phyloP scores from a whole-genome alignment of 2,113 vertebrate genomes.

The Triplophysa dalaica region DNA sequence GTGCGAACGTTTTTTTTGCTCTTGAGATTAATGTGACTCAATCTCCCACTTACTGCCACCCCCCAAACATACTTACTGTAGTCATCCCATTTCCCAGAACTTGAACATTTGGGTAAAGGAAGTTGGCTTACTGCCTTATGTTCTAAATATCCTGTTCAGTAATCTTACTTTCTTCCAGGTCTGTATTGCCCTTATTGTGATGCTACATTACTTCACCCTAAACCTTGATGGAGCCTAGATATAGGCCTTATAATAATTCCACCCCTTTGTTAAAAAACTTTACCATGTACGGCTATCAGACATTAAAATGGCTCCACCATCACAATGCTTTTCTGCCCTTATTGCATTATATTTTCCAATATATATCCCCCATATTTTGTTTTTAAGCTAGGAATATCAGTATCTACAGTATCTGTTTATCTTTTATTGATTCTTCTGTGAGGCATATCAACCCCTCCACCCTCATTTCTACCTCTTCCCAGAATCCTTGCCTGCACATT shows the following conservation, averaged over 20 bases:
- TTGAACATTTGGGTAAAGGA: not conserved
- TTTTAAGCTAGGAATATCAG: too few species aligned
- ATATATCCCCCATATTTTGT: too few species aligned
- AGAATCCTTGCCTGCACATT: too few species aligned
- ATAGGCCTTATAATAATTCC: not conserved
- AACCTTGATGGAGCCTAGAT: not conserved
- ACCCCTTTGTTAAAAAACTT: not conserved
- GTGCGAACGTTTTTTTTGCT: not conserved
- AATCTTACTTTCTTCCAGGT: not conserved
- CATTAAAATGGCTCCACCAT: too few species aligned
- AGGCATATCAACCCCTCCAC: not conserved
- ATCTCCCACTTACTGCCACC: not conserved
- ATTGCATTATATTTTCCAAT: too few species aligned
- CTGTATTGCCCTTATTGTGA: not conserved
- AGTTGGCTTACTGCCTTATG: not conserved
- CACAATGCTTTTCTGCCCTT: too few species aligned
- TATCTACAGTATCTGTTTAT: too few species aligned
- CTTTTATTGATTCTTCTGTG: too few species aligned
- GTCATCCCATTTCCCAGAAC: conserved; percentile 13
- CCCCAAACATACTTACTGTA: not conserved
- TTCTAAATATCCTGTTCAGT: conserved; percentile 2
- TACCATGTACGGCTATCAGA: too few species aligned
- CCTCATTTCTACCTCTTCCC: not conserved
- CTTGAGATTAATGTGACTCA: not conserved
- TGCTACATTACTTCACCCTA: not conserved